Conservation (phyloP, 2,797 vertebrate species). For the Acrossocheilus fasciatus region DNA sequence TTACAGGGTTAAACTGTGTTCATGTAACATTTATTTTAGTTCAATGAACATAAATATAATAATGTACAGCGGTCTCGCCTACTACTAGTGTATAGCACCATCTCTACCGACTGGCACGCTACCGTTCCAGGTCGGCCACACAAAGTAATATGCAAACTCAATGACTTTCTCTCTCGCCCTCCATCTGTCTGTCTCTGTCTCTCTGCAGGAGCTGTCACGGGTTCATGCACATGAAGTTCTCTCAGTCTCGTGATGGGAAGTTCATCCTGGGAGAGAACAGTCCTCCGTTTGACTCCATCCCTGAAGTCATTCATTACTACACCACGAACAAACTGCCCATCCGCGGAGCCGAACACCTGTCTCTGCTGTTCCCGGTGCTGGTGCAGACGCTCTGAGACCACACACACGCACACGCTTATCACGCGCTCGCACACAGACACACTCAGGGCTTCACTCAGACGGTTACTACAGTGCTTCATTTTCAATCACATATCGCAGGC, state of each 20-base stretch:
- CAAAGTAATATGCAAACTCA: background rate
- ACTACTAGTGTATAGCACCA: background rate
- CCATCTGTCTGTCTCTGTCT: constrained; percentile 12
- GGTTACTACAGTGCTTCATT: constrained; percentile 40
- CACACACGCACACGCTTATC: constrained; percentile 45
- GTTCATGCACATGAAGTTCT: constrained; percentile 94
- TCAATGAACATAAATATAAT: background rate
- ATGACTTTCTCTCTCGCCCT: background rate
- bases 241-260: constrained; percentile 82
- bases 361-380: constrained; percentile 87
- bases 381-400: constrained; percentile 82
- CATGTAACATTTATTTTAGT: background rate
- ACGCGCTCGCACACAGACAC: constrained; percentile 58
- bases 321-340: constrained; percentile 88
- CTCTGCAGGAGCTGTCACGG: constrained; percentile 90
- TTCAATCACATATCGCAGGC: constrained; percentile 29
- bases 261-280: constrained; percentile 91
- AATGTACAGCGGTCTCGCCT: background rate
- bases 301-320: constrained; percentile 88
- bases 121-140: background rate
- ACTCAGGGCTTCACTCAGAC: constrained; percentile 56
- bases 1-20: background rate
- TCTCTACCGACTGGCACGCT: background rate
- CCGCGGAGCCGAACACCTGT: constrained; percentile 88
- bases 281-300: constrained; percentile 86